Conservation (phyloP, 2,113 vertebrate genomes). For the Urocynchramus pylzowi region DNA sequence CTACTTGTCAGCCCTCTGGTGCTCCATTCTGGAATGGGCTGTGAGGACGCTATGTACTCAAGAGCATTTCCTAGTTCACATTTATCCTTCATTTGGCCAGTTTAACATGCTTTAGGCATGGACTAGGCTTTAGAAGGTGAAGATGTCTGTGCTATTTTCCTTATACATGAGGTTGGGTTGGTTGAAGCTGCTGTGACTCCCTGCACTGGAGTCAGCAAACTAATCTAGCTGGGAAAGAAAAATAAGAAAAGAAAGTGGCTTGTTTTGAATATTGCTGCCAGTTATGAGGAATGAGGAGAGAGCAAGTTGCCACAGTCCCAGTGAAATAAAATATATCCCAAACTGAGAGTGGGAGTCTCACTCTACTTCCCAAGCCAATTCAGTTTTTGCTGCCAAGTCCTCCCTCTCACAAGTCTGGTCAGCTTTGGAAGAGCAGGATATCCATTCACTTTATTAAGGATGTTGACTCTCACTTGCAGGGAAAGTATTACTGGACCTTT, state of each 20-base stretch:
- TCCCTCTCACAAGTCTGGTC: neutral
- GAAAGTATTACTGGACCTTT: neutral
- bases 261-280: neutral
- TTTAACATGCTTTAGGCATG: neutral
- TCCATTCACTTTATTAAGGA: neutral
- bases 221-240: neutral
- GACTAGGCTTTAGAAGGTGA: neutral
- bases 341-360: neutral
- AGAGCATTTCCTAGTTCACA: neutral
- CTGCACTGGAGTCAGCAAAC: neutral
- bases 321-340: neutral
- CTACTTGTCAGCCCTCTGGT: neutral
- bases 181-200: neutral
- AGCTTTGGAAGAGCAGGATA: neutral
- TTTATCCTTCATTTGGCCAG: neutral
- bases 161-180: rapidly evolving
- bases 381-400: neutral
- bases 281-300: rapidly evolving
- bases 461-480: neutral
- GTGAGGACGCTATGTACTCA: neutral
- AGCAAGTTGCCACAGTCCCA: neutral
- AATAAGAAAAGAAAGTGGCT: neutral
- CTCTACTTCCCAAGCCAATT: neutral
- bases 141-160: neutral
- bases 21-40: neutral